Evolutionary conservation across 2,797 vertebrate genomes (phyloP), one percentile per base, ranked within the genome.

Genomic region (Leucoraja ocellata): DNA sequence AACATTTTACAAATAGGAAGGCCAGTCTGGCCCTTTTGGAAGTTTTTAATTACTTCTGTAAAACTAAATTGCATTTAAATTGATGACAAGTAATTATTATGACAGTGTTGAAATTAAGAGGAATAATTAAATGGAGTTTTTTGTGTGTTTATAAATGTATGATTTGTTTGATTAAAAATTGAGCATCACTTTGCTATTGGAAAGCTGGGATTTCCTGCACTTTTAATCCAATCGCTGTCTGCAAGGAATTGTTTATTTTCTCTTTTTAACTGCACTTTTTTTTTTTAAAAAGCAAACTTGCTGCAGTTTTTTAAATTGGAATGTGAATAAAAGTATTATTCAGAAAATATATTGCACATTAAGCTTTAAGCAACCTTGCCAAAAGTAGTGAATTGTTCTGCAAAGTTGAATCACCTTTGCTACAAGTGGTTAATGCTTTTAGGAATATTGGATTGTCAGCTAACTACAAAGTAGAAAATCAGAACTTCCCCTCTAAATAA

Each of bases 191-290:
- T 68, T 68, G 63, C 14, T 88, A 68, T 65, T 88, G 14, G n/a
- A 68, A 36, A 36, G 84, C n/a, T 88, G 84, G 63, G 14, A 88
- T 88, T 88, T 88, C 65, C 61, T 88, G 83, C 83, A 86, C 83
- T 86, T 86, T 84, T 58, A 84, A 25, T 86, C 58, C 23, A 16
- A 63, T 61, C 25, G 9, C 80, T 63, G 28, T n/a, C 83, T 86
- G 61, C 11, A 32, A 32, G 28, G 1, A 1, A 36, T 68, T 14
- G 1, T 11, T 84, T 28, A 54, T 88, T 68, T 36, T 88, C 58
- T 68, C 14, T 65, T 16, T 63, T 65, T 18, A 10, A 88, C 63
- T 65, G 16, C 28, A 36, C 84, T 88, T 68, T 39, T 11, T 25
- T n/a, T 36, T 36, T 36, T 32, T 18, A 11, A 14, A 78, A 78